phyloP scores from a whole-genome alignment of 1,140 invertebrate species.

The Drosophila kanapiae region DNA sequence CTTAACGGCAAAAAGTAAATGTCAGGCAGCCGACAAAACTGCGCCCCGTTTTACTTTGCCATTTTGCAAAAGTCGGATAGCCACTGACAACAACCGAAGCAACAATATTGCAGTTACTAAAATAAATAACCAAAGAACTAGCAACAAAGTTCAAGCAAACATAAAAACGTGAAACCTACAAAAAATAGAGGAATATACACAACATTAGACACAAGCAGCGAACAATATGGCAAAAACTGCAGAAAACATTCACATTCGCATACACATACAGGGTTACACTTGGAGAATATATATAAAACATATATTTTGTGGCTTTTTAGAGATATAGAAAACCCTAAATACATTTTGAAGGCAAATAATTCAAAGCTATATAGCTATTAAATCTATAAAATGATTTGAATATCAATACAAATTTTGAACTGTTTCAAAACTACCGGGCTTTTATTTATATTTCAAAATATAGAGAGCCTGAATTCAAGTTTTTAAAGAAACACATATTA shows the following conservation, averaged over 20 bases:
- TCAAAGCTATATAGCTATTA: neutral
- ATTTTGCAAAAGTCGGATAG: constrained; percentile 36
- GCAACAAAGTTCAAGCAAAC: constrained; percentile 65
- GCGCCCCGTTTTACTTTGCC: constrained; percentile 54
- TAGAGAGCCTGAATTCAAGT: neutral
- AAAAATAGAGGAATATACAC: constrained; percentile 40
- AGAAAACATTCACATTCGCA: constrained; percentile 55
- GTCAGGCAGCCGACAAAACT: constrained; percentile 55
- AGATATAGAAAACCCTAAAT: neutral
- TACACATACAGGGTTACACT: constrained; percentile 7
- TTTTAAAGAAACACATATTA: neutral
- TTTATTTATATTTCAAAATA: neutral
- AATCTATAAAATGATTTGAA: neutral
- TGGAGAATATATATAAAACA: neutral
- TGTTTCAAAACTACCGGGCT: neutral
- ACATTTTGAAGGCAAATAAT: neutral
- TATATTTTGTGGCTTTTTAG: neutral
- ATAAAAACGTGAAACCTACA: constrained; percentile 61
- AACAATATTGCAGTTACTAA: constrained; percentile 22
- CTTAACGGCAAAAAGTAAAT: constrained; percentile 66
- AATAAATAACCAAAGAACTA: constrained; percentile 23
- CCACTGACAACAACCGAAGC: constrained; percentile 13
- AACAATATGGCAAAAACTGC: constrained; percentile 62
- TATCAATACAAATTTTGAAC: neutral
- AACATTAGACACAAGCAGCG: constrained; percentile 58